Evolutionary conservation across 1,140 invertebrate genomes (phyloP).

Genomic region (Drosophila asahinai): DNA sequence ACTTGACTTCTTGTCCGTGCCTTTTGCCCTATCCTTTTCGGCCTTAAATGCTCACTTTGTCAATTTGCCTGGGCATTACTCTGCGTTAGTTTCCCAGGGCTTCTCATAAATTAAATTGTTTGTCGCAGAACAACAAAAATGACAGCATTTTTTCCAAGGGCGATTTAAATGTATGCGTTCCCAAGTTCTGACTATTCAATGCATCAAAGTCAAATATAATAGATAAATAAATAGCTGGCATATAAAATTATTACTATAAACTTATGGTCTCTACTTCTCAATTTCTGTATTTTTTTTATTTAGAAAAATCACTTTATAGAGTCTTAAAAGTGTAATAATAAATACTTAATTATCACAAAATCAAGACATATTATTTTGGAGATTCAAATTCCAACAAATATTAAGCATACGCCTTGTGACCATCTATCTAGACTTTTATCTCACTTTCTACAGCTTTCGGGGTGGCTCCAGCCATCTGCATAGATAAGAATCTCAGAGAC

Average conservation of each 20-base stretch:
- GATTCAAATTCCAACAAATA: not conserved
- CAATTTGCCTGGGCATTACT: conserved; percentile 60
- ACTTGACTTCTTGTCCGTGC: conserved; percentile 45
- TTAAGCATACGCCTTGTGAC: conserved; percentile 20
- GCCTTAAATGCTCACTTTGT: conserved; percentile 60
- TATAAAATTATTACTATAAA: not conserved
- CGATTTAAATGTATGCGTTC: conserved; percentile 11
- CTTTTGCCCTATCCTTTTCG: conserved; percentile 29
- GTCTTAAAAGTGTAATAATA: not conserved
- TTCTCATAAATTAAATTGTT: conserved; percentile 82
- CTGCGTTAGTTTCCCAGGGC: conserved; percentile 71
- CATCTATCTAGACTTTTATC: conserved; percentile 15
- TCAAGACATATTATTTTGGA: not conserved
- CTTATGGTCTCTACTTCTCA: too few species aligned
- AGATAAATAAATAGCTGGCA: not conserved
- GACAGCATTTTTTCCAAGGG: conserved; percentile 1
- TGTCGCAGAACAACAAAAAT: conserved; percentile 58
- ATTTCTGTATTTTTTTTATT: not conserved
- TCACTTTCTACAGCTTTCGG: conserved; percentile 60
- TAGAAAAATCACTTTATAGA: not conserved
- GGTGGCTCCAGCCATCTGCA: conserved; percentile 48
- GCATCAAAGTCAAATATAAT: conserved; percentile 16
- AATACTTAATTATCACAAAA: too few species aligned
- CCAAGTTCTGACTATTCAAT: conserved; percentile 7
- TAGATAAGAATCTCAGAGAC: conserved; percentile 56